phyloP scores from a whole-genome alignment of 2,888 invertebrate species.

The Philonicus albiceps region DNA sequence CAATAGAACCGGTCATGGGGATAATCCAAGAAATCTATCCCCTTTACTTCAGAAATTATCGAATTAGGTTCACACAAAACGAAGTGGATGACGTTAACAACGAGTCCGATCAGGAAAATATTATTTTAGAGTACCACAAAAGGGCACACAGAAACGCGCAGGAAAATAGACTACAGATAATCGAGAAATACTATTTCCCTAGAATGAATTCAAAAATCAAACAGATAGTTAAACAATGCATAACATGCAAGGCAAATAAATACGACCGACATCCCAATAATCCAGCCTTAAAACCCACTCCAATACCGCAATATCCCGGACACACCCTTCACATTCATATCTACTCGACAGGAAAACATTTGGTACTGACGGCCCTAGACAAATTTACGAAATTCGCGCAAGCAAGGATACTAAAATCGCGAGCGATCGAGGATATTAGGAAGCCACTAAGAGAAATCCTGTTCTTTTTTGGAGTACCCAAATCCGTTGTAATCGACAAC shows the following conservation, averaged over 20 bases:
- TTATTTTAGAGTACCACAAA: neutral
- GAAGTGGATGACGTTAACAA: neutral
- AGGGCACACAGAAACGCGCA: neutral
- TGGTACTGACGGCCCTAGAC: slow-evolving; percentile 41
- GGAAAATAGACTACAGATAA: slow-evolving; percentile 15
- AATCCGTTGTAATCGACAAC: slow-evolving; percentile 50
- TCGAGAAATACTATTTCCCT: slow-evolving; percentile 1
- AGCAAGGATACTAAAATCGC: slow-evolving; percentile 21
- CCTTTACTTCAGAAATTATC: neutral
- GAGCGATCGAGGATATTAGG: slow-evolving; percentile 28
- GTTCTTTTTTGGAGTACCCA: slow-evolving; percentile 46
- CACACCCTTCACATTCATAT: slow-evolving; percentile 49
- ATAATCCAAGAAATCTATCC: neutral
- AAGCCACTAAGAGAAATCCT: slow-evolving; percentile 45
- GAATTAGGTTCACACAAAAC: neutral
- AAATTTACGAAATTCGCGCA: neutral
- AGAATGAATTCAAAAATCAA: neutral
- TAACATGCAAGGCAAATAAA: slow-evolving; percentile 26
- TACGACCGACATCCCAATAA: slow-evolving; percentile 47
- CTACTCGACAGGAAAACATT: slow-evolving; percentile 42
- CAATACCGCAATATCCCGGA: slow-evolving; percentile 47
- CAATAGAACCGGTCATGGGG: neutral
- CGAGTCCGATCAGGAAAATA: neutral
- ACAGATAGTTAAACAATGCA: neutral
- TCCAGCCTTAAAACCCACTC: slow-evolving; percentile 38